phyloP scores from a whole-genome alignment of 2,888 invertebrate species.

The Schizotus pectinicornis region DNA sequence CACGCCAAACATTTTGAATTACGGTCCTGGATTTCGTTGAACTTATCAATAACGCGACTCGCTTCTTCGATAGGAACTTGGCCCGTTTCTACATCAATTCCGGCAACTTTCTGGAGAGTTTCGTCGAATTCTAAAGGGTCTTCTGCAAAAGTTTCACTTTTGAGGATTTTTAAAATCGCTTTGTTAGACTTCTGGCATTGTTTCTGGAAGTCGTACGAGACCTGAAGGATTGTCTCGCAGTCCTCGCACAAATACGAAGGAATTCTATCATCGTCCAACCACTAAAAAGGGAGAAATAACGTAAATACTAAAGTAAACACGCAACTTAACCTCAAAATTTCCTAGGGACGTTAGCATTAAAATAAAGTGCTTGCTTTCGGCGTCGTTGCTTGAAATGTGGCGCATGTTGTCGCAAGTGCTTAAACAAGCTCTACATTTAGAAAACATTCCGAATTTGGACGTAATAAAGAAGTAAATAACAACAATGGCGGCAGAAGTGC shows the following conservation, averaged over 20 bases:
- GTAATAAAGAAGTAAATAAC: too few relatives aligned
- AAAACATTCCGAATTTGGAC: neutral
- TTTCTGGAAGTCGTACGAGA: neutral
- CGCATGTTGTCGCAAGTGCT: neutral
- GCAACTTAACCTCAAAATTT: constrained; percentile 11
- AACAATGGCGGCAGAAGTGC: too few relatives aligned
- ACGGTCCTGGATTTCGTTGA: too few relatives aligned
- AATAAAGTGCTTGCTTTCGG: neutral
- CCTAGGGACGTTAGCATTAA: constrained; percentile 6
- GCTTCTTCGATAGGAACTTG: too few relatives aligned
- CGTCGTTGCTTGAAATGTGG: neutral
- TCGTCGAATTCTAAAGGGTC: too few relatives aligned
- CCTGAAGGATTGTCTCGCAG: constrained; percentile 2
- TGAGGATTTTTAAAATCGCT: neutral
- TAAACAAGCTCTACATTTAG: constrained; percentile 6
- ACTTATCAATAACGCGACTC: too few relatives aligned
- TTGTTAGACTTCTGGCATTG: neutral
- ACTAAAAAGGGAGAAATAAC: constrained; percentile 4
- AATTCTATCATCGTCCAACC: neutral
- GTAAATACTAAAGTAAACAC: neutral
- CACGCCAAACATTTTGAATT: too few relatives aligned
- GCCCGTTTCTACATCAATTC: too few relatives aligned
- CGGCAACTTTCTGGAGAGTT: too few relatives aligned
- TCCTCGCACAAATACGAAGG: constrained; percentile 5
- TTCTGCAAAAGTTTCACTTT: neutral